Conservation (phyloP, 1,140 invertebrate species). For the Bicyclus anynana region DNA sequence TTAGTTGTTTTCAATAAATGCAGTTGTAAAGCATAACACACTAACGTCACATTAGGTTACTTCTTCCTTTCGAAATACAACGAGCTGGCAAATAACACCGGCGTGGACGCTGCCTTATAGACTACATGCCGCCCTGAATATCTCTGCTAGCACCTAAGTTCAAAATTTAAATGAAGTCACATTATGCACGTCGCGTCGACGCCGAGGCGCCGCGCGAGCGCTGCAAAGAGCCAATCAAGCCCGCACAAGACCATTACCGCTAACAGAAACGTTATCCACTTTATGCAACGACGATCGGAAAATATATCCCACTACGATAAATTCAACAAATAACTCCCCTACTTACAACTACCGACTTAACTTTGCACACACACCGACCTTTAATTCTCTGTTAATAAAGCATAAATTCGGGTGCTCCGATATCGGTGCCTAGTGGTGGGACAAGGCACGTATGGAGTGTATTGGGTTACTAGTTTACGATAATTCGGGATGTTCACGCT, state of each 20-base stretch:
- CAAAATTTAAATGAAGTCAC: too few species aligned
- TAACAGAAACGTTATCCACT: constrained; percentile 32
- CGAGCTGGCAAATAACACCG: too few species aligned
- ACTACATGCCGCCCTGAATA: too few species aligned
- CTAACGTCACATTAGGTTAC: too few species aligned
- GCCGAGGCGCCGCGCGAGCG: background rate
- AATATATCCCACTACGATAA: constrained; percentile 30
- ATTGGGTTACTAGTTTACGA: constrained; percentile 32
- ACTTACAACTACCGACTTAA: constrained; percentile 19
- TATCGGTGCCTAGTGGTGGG: background rate
- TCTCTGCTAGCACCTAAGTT: too few species aligned
- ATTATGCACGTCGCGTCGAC: too few species aligned
- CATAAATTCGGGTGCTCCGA: constrained; percentile 8
- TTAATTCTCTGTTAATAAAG: constrained; percentile 15
- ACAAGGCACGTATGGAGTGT: constrained; percentile 27
- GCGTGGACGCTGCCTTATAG: too few species aligned
- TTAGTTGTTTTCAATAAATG: too few species aligned
- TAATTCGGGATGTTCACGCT: constrained; percentile 33
- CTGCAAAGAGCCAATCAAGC: constrained; percentile 1
- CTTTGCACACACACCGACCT: background rate
- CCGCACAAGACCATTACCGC: constrained; percentile 14
- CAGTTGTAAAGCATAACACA: too few species aligned
- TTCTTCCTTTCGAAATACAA: too few species aligned
- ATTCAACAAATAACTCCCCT: constrained; percentile 37
- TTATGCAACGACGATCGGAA: constrained; percentile 29